Conservation (phyloP, 2,113 vertebrate species). For the Mesembrinibis cayennensis region DNA sequence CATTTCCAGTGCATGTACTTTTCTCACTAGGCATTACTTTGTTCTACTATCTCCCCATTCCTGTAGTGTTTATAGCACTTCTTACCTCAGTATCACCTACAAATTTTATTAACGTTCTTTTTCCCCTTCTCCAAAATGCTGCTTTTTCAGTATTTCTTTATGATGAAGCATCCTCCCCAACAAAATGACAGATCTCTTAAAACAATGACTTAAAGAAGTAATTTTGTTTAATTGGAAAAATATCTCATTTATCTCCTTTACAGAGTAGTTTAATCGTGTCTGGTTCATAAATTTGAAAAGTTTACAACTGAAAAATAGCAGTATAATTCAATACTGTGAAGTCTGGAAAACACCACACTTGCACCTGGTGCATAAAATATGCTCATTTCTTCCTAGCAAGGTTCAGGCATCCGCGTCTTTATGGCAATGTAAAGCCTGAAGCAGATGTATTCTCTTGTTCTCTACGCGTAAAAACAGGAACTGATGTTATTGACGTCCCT, state of each 20-base stretch:
- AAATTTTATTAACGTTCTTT: not conserved
- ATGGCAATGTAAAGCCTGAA: not conserved
- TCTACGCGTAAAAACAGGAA: not conserved
- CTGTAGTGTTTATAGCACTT: not conserved
- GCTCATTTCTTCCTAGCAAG: not conserved
- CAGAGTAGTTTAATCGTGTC: not conserved
- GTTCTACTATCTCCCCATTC: not conserved
- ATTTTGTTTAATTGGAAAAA: constrained; percentile 47
- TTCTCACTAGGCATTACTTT: not conserved
- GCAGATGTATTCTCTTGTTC: not conserved
- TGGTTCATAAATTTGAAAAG: constrained; percentile 16
- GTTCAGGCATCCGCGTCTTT: not conserved
- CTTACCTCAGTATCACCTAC: not conserved
- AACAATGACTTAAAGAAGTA: not conserved
- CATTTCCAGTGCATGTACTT: not conserved
- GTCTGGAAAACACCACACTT: not conserved
- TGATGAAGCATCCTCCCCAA: not conserved
- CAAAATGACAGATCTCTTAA: not conserved
- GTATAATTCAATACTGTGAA: not conserved
- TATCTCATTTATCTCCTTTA: not conserved
- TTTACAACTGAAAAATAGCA: not conserved
- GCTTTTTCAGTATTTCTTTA: not conserved
- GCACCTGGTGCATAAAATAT: not conserved
- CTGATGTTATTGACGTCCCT: not conserved
- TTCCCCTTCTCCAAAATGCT: not conserved